Evolutionary conservation across 2,113 vertebrate genomes (phyloP).

Genomic region (Caranx ignobilis): DNA sequence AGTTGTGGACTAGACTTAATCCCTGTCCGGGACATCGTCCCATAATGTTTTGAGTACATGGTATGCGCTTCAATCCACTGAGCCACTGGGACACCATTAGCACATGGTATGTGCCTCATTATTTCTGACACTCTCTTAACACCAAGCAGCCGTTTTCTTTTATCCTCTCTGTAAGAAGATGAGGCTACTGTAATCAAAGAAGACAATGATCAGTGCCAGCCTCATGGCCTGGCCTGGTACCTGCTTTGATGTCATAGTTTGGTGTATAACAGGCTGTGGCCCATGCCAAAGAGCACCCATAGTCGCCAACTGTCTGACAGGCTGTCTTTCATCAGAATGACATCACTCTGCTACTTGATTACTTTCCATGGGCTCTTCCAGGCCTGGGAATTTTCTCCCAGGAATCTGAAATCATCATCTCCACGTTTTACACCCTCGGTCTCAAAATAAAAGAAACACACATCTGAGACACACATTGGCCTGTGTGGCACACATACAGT

Average conservation of each 20-base stretch:
- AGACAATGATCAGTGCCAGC: constrained; percentile 77
- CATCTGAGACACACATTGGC: constrained; percentile 49
- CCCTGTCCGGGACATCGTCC: constrained; percentile 21
- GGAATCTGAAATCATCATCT: constrained; percentile 75
- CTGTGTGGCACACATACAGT: constrained; percentile 33
- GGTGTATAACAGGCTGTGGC: constrained; percentile 65
- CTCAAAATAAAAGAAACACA: constrained; percentile 56
- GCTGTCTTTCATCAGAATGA: constrained; percentile 80
- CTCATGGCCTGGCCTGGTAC: constrained; percentile 71
- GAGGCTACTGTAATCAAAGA: constrained; percentile 78
- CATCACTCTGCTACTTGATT: constrained; percentile 83
- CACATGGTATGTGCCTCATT: constrained; percentile 57
- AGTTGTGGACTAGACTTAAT: constrained; percentile 35
- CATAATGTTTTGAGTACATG: constrained; percentile 33
- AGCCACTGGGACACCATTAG: constrained; percentile 53
- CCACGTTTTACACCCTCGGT: constrained; percentile 62
- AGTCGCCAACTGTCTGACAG: constrained; percentile 80
- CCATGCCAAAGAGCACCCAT: constrained; percentile 71
- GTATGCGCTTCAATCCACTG: constrained; percentile 26
- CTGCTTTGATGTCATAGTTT: constrained; percentile 81
- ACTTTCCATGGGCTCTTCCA: constrained; percentile 80
- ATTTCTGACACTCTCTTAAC: constrained; percentile 73
- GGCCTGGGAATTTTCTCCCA: constrained; percentile 73
- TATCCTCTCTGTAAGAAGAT: constrained; percentile 62
- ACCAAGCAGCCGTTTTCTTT: constrained; percentile 71